These are phyloP conservation scores for Drosophila erecta DNA, from an alignment of 1,140 invertebrate species.

Conservation along the genomic window DNA sequence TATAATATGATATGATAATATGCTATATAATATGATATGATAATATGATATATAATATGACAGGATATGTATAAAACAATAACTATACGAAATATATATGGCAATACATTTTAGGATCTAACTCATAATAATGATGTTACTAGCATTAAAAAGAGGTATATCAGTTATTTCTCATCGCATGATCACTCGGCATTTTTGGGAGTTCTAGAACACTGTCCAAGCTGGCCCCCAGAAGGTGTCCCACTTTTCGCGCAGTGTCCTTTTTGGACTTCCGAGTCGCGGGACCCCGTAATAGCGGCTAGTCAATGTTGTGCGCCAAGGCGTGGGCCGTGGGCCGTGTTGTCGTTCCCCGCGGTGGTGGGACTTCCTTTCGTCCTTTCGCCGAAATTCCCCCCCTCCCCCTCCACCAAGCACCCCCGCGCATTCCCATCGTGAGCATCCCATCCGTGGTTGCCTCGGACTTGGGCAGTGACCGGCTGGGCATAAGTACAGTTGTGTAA, in stretches of 20 bases:
- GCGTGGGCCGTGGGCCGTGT: constrained; percentile 57
- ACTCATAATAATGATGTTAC: too few relatives aligned
- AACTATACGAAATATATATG: too few relatives aligned
- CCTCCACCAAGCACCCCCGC: neutral
- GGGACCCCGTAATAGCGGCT: constrained; percentile 62
- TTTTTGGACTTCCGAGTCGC: constrained; percentile 46
- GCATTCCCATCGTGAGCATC: constrained; percentile 6
- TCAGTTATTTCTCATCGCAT: neutral
- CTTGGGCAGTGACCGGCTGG: constrained; percentile 69
- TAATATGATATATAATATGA: too few relatives aligned
- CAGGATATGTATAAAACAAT: too few relatives aligned
- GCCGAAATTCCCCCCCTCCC: neutral
- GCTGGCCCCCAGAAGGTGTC: neutral
- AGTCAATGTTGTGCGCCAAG: constrained; percentile 69
- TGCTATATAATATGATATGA: too few relatives aligned
- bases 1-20: too few relatives aligned
- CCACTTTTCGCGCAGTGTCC: constrained; percentile 28
- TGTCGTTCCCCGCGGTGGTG: constrained; percentile 56
- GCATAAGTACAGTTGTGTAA: constrained; percentile 81
- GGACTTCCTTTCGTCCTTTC: constrained; percentile 53
- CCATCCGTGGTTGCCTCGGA: constrained; percentile 21
- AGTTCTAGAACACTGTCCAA: neutral
- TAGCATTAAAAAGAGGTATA: neutral
- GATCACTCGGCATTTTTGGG: too few relatives aligned
- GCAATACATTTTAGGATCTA: too few relatives aligned